Percentiles rank a stretch among this genome's conserved stretches.
Evolutionary conservation across 2,888 invertebrate genomes (phyloP).

Genomic region (Melanargia galathea): DNA sequence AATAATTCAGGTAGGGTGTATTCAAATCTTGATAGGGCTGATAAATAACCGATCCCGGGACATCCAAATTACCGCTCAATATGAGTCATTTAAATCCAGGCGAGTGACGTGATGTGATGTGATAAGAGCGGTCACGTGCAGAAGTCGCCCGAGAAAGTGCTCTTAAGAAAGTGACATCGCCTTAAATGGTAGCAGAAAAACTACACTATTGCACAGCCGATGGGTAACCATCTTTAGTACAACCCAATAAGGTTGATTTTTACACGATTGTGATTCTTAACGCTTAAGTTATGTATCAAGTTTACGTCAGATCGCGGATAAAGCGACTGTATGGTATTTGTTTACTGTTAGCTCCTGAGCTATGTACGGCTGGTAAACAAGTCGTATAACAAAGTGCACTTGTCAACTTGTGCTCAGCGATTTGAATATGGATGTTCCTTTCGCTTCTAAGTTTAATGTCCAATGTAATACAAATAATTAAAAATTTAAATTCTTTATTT

Average conservation of each 20-base stretch:
- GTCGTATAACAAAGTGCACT: not conserved
- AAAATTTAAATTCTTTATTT: too few species aligned
- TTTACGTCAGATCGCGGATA: not conserved
- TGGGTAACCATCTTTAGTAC: not conserved
- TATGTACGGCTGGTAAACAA: not conserved
- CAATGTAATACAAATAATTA: too few species aligned
- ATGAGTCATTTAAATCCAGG: not conserved
- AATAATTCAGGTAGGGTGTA: too few species aligned
- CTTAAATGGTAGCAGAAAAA: conserved; percentile 40
- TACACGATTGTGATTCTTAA: not conserved
- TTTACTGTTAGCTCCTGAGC: conserved; percentile 14
- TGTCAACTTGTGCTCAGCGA: not conserved
- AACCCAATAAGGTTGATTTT: not conserved
- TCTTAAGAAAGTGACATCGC: conserved; percentile 43
- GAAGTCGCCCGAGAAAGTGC: conserved; percentile 42
- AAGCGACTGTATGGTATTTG: not conserved
- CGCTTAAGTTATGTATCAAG: not conserved
- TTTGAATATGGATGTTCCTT: too few species aligned
- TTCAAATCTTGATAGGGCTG: too few species aligned
- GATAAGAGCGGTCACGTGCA: not conserved
- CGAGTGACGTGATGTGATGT: not conserved
- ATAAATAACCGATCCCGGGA: too few species aligned
- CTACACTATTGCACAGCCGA: not conserved
- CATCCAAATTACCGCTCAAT: not conserved
- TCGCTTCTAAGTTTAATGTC: too few species aligned